A percentile compares a stretch with the other conserved stretches of the same genome.
Evolutionary conservation across 2,113 vertebrate genomes (phyloP).

Genomic region (Misgurnus mizolepis): DNA sequence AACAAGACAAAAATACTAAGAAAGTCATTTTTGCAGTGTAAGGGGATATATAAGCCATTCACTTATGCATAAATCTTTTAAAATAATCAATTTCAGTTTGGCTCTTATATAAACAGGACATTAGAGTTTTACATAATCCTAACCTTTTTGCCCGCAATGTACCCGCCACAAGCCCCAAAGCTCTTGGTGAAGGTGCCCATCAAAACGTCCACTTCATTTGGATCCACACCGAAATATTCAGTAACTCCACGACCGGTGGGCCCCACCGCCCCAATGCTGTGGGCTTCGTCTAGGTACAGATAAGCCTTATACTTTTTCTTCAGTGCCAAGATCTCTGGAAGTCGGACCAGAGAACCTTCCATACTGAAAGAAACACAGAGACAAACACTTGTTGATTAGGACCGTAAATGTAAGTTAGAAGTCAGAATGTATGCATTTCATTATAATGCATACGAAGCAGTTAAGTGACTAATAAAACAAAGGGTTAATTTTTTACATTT

Average conservation of each 20-base stretch:
- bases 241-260: slow-evolving; percentile 87
- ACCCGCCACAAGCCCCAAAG: slow-evolving; percentile 91
- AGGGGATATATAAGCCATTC: no score
- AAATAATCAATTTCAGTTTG: neutral
- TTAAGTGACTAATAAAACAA: neutral
- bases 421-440: neutral
- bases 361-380: slow-evolving; percentile 73
- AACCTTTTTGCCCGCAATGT: slow-evolving; percentile 93
- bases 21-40: no score
- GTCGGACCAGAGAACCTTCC: slow-evolving; percentile 93
- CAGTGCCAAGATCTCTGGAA: slow-evolving; percentile 92
- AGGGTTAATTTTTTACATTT: neutral
- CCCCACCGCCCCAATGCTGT: slow-evolving; percentile 93
- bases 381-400: neutral
- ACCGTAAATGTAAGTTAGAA: neutral
- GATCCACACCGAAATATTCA: slow-evolving; percentile 89
- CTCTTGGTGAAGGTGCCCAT: slow-evolving; percentile 98
- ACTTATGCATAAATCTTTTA: no score
- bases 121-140: neutral
- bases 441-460: neutral
- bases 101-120: neutral
- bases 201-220: slow-evolving; percentile 90
- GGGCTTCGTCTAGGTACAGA: slow-evolving; percentile 93
- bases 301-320: slow-evolving; percentile 95
- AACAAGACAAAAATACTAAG: no score